Conservation (phyloP, 2,888 invertebrate species). For the Dione juno region DNA sequence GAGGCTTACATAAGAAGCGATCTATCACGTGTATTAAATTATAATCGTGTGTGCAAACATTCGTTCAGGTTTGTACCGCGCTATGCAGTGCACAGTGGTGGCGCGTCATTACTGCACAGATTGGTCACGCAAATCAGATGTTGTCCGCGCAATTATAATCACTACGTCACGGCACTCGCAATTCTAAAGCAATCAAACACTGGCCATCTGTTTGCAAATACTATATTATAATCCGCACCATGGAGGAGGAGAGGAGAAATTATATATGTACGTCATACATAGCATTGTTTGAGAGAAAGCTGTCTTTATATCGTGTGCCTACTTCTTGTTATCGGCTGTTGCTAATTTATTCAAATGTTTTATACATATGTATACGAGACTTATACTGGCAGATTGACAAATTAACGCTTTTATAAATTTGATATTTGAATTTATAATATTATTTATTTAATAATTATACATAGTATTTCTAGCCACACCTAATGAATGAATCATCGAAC, state of each 20-base stretch:
- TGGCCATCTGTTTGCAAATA: constrained; percentile 70
- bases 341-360: constrained; percentile 24
- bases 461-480: background rate
- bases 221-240: constrained; percentile 17
- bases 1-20: constrained; percentile 40
- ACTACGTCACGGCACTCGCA: constrained; percentile 74
- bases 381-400: constrained; percentile 18
- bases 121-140: constrained; percentile 82
- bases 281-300: constrained; percentile 33
- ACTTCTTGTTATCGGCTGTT: constrained; percentile 3
- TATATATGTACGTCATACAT: constrained; percentile 14
- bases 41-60: constrained; percentile 39
- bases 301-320: background rate
- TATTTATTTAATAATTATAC: constrained; percentile 8
- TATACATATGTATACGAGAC: constrained; percentile 7
- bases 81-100: constrained; percentile 55
- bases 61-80: constrained; percentile 40
- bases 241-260: constrained; percentile 39
- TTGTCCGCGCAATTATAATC: constrained; percentile 83
- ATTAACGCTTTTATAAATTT: constrained; percentile 15
- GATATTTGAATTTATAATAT: background rate
- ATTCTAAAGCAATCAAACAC: constrained; percentile 81
- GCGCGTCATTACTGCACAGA: constrained; percentile 74
- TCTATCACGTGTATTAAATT: constrained; percentile 39
- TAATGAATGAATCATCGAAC: constrained; percentile 10